Evolutionary conservation across 2,113 vertebrate genomes (phyloP).

Genomic region (Brachypodius melanocephalos): DNA sequence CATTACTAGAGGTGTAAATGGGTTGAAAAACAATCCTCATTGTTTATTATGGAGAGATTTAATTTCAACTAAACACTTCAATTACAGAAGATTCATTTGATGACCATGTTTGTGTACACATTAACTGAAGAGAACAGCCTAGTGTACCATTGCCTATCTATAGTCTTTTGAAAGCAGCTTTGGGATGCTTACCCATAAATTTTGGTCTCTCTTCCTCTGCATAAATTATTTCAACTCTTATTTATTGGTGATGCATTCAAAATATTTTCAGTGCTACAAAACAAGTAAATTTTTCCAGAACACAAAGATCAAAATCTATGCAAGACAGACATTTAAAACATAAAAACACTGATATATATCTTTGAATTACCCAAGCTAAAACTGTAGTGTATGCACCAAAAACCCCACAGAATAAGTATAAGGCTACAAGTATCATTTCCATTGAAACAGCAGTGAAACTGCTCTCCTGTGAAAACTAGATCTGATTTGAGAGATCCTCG

Average conservation of each 20-base stretch:
- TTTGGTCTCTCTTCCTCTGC: neutral
- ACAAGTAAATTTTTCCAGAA: neutral
- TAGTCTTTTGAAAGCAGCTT: neutral
- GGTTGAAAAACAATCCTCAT: constrained; percentile 40
- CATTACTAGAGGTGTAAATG: constrained; percentile 28
- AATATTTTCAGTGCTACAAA: neutral
- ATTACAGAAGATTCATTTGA: constrained; percentile 40
- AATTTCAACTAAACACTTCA: constrained; percentile 63
- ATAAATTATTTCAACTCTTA: neutral
- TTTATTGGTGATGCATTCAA: neutral
- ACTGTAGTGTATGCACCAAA: neutral
- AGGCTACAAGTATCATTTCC: neutral
- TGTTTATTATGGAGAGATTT: constrained; percentile 49
- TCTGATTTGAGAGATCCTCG: neutral
- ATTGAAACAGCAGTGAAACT: neutral
- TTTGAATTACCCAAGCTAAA: neutral
- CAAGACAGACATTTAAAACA: neutral
- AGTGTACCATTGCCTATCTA: neutral
- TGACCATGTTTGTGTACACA: neutral
- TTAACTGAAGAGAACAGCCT: neutral
- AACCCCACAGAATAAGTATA: neutral
- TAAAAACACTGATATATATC: neutral
- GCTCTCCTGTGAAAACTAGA: neutral
- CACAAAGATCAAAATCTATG: neutral
- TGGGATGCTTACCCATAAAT: neutral